These are phyloP conservation scores for Pao palembangensis DNA, from an alignment of 2,113 vertebrate genomes.

Conservation along the genomic window DNA sequence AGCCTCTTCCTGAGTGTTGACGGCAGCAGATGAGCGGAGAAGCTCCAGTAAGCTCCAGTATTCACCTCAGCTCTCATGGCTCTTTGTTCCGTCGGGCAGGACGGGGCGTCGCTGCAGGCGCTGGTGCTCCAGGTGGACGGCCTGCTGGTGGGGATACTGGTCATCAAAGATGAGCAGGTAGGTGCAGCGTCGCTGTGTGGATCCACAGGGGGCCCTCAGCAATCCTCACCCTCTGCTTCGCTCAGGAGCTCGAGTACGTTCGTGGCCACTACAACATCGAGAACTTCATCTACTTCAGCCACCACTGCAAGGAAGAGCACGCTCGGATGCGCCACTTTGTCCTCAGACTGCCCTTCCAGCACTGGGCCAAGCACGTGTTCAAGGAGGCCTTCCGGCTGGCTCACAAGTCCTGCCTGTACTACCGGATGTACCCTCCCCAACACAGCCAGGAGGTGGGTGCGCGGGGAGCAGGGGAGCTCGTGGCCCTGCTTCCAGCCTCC, in stretches of 20 bases:
- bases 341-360: conserved; percentile 77
- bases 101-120: conserved; percentile 76
- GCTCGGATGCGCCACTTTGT: conserved; percentile 81
- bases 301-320: conserved; percentile 82
- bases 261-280: conserved; percentile 86
- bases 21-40: neutral
- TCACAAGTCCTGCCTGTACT: conserved; percentile 85
- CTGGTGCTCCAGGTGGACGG: conserved; percentile 79
- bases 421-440: conserved; percentile 71
- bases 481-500: neutral
- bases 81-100: conserved; percentile 62
- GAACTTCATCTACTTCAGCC: conserved; percentile 85
- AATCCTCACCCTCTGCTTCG: neutral
- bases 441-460: conserved; percentile 74
- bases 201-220: too few species aligned
- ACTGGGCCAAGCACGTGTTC: conserved; percentile 79
- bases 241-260: conserved; percentile 85
- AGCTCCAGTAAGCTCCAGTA: too few species aligned
- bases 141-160: conserved; percentile 79
- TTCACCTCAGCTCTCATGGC: too few species aligned
- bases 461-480: conserved; percentile 1
- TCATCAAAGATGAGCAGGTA: conserved; percentile 89
- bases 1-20: conserved; percentile 38
- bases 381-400: conserved; percentile 86
- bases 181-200: neutral